phyloP scores from a whole-genome alignment of 2,113 vertebrate species.

The Chloropsis cyanopogon region DNA sequence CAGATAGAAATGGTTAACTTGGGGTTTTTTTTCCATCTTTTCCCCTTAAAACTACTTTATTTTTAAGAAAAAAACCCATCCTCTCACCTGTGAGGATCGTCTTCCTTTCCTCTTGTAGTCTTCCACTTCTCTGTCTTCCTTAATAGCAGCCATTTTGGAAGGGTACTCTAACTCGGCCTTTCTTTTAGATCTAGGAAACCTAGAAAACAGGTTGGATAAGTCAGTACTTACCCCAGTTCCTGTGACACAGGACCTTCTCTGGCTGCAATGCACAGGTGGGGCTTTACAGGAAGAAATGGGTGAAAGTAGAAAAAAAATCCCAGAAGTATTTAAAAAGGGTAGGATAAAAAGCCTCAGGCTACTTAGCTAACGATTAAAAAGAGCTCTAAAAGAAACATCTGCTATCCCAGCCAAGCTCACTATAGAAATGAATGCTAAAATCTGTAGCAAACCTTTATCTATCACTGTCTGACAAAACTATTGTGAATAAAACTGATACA shows the following conservation, averaged over 20 bases:
- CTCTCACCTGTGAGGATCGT: constrained; percentile 70
- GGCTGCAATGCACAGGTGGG: neutral
- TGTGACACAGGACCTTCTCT: neutral
- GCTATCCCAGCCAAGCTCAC: neutral
- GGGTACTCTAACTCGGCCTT: constrained; percentile 47
- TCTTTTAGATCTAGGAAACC: constrained; percentile 61
- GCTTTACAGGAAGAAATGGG: neutral
- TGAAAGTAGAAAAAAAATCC: neutral
- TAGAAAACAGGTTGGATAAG: constrained; percentile 60
- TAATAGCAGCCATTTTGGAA: constrained; percentile 68
- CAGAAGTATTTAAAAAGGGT: neutral
- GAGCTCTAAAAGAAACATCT: neutral
- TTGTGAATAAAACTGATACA: neutral
- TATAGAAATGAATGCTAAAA: neutral
- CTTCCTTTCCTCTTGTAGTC: constrained; percentile 74
- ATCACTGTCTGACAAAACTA: neutral
- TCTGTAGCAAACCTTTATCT: neutral
- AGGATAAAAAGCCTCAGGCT: neutral
- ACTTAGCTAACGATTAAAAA: neutral
- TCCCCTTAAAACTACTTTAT: neutral
- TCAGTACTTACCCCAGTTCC: constrained; percentile 15
- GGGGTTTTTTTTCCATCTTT: neutral
- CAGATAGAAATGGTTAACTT: neutral
- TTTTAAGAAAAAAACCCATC: neutral
- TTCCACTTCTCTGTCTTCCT: constrained; percentile 67